Evolutionary conservation across 2,797 vertebrate genomes (phyloP).

Genomic region (Chaetodon trifasciatus): DNA sequence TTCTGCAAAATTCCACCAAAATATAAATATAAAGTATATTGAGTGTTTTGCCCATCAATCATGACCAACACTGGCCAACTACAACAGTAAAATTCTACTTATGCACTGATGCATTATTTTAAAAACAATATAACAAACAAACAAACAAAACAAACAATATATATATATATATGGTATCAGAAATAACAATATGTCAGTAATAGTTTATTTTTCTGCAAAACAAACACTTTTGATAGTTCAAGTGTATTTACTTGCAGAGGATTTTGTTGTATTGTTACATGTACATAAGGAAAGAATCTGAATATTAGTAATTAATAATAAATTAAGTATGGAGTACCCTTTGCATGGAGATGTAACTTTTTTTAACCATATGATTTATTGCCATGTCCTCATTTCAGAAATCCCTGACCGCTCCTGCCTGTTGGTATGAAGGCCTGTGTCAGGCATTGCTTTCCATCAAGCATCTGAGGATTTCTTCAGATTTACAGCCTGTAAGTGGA

Average conservation of each 20-base stretch:
- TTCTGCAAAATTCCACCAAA: too few species aligned
- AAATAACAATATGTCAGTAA: not conserved
- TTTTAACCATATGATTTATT: not conserved
- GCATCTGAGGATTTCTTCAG: conserved; percentile 12
- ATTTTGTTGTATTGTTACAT: not conserved
- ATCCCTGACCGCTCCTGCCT: not conserved
- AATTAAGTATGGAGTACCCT: not conserved
- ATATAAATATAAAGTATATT: too few species aligned
- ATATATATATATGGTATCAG: not conserved
- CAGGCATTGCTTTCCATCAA: conserved; percentile 24
- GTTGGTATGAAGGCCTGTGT: conserved; percentile 6
- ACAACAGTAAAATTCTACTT: too few species aligned
- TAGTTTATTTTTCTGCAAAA: not conserved
- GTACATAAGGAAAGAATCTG: not conserved
- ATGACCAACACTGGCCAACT: too few species aligned
- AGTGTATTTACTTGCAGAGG: not conserved
- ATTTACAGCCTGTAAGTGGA: conserved; percentile 46
- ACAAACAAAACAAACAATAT: too few species aligned
- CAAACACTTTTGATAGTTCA: too few species aligned
- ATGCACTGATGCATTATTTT: too few species aligned
- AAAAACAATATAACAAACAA: too few species aligned
- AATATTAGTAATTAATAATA: too few species aligned
- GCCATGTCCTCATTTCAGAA: not conserved
- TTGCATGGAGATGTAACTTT: not conserved
- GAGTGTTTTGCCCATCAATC: too few species aligned